These are phyloP conservation scores for Sclerurus mexicanus DNA, from an alignment of 2,113 vertebrate species.

Conservation along the genomic window DNA sequence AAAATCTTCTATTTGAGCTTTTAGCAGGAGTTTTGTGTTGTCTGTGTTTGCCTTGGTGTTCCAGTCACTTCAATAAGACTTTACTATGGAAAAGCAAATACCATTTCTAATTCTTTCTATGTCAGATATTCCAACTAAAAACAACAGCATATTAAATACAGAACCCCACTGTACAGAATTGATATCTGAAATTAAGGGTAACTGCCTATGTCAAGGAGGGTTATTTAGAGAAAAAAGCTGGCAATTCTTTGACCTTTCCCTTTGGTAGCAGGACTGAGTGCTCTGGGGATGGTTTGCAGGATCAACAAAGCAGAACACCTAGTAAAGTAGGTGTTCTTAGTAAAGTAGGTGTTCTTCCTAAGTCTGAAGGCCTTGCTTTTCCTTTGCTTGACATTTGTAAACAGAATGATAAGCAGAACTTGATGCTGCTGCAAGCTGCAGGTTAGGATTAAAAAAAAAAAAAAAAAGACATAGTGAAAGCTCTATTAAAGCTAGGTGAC, in stretches of 20 bases:
- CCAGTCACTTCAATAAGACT: background rate
- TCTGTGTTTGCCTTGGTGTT: background rate
- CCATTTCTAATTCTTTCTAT: background rate
- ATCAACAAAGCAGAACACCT: background rate
- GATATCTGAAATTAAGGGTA: background rate
- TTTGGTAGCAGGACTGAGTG: background rate
- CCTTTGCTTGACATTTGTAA: background rate
- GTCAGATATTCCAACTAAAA: background rate
- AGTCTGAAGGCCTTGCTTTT: background rate
- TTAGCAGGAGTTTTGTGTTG: background rate
- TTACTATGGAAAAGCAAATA: background rate
- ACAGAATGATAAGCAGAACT: background rate
- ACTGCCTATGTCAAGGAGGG: background rate
- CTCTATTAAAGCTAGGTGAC: background rate
- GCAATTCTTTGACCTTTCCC: background rate
- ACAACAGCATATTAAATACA: background rate
- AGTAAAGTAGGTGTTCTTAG: background rate
- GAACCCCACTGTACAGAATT: background rate
- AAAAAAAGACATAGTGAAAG: background rate
- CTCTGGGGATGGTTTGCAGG: background rate
- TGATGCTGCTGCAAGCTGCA: background rate
- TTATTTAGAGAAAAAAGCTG: background rate
- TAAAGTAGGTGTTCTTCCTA: background rate
- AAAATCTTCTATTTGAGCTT: background rate
- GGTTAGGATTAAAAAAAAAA: background rate